phyloP scores from a whole-genome alignment of 2,888 invertebrate species.

The Heliconius charithonia region DNA sequence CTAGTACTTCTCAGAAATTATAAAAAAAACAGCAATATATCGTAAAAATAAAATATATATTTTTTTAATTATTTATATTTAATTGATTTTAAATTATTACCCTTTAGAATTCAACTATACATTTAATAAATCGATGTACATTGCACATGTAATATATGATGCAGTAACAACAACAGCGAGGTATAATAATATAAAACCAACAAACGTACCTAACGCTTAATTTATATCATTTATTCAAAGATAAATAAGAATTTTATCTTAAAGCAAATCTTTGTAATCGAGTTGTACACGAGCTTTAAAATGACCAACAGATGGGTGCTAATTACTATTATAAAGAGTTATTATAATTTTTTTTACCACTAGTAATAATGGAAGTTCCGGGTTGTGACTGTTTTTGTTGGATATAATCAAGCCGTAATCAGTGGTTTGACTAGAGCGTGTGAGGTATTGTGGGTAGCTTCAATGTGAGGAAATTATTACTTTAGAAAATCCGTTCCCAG shows the following conservation, averaged over 20 bases:
- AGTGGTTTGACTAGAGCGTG: conserved; percentile 77
- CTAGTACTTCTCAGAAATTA: conserved; percentile 36
- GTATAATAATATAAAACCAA: background rate
- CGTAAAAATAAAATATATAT: background rate
- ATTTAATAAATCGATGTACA: too few species aligned
- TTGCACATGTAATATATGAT: background rate
- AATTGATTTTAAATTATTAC: background rate
- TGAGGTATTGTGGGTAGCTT: conserved; percentile 67
- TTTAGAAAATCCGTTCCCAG: conserved; percentile 67
- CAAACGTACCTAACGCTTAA: background rate
- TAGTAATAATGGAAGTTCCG: conserved; percentile 79
- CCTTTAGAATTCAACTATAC: background rate
- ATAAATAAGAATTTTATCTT: conserved; percentile 14
- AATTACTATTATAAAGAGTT: conserved; percentile 82
- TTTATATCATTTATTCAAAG: conserved; percentile 1
- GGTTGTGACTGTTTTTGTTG: conserved; percentile 80
- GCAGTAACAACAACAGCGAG: background rate
- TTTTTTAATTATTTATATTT: background rate
- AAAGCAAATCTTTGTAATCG: background rate
- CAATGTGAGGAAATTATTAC: conserved; percentile 74
- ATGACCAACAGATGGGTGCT: conserved; percentile 81
- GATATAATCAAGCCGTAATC: conserved; percentile 80
- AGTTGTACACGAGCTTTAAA: conserved; percentile 74
- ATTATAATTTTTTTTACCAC: conserved; percentile 79
- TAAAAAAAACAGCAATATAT: background rate